Base-by-base conservation (phyloP, 2,797 vertebrate species). In the Bufotes viridis region DNA sequence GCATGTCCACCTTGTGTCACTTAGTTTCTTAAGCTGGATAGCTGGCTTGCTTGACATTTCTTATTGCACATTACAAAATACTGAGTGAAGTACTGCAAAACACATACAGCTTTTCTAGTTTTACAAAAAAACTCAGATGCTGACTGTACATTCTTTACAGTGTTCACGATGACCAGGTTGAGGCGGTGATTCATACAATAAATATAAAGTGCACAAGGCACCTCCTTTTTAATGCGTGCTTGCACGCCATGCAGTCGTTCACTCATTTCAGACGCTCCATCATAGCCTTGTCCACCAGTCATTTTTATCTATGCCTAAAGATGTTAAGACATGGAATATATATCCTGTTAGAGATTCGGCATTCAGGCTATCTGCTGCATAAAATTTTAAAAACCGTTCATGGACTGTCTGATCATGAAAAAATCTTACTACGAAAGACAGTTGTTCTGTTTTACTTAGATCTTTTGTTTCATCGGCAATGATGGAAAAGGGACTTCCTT, bases 401-500 rank as follows among this genome's bases (percentile, higher is more conserved):
- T 76, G 74, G 34, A 34, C 74, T 20, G 42, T 76, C 74, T 76
- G 74, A 13, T 76, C 14, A 49, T 18, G 26, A 49, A 18, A 76
- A 49, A 53, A 53, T 53, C 51, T 5, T 5, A 53, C 51, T 53
- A 53, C 51, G 51, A 53, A 5, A 53, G 51, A 53, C 51, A 53
- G 51, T 53, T 53, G 51, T 53, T 53, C 51, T 53, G 51, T 53
- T 53, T 53, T 53, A 42, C 17, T 78, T 18, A 78, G 76, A 55
- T 55, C 49, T n/a, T 78, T 78, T 55, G 76, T 55, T 78, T 78
- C 17, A 78, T 78, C 49, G 15, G 76, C 76, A 78, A 78, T 78
- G 76, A 78, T 78, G 76, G 76, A 53, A 78, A 78, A 78, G 42
- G 49, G 76, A 78, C 76, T 78, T 78, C 76, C 42, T 78, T 78